These are phyloP conservation scores for Helarctos malayanus DNA, from an alignment of 2,797 vertebrate species.

Conservation along the genomic window DNA sequence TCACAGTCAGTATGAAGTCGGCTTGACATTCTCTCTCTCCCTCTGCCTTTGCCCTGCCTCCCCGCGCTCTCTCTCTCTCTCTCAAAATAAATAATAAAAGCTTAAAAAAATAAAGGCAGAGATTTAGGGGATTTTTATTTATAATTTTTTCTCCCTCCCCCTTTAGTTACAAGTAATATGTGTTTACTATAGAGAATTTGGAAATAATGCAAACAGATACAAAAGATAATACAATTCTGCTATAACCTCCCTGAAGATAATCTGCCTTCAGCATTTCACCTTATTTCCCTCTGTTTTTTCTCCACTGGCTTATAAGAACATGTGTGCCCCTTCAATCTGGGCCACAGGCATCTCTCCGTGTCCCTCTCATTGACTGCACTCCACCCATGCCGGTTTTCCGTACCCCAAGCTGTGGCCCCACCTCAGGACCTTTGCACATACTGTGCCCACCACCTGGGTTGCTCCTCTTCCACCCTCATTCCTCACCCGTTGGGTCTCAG, in stretches of 20 bases:
- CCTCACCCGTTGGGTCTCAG: background rate
- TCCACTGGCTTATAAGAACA: background rate
- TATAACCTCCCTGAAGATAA: background rate
- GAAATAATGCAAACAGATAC: background rate
- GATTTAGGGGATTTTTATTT: background rate
- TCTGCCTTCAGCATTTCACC: background rate
- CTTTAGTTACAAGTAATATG: background rate
- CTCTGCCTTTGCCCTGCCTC: background rate
- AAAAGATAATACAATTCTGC: constrained; percentile 44
- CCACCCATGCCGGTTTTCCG: background rate
- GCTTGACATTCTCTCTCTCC: background rate
- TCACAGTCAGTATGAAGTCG: background rate
- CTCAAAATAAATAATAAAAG: background rate
- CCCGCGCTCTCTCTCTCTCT: background rate
- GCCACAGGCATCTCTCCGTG: background rate
- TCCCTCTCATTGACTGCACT: background rate
- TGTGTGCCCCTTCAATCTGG: background rate
- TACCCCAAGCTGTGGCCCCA: background rate
- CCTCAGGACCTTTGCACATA: background rate
- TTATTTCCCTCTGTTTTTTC: background rate
- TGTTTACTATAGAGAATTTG: background rate
- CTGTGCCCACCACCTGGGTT: background rate
- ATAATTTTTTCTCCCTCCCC: background rate
- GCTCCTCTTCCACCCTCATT: background rate
- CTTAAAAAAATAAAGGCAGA: background rate